A percentile compares a stretch with the other conserved stretches of the same genome.
Evolutionary conservation across 2,797 vertebrate species (phyloP).

Genomic region (Apogon talboti): DNA sequence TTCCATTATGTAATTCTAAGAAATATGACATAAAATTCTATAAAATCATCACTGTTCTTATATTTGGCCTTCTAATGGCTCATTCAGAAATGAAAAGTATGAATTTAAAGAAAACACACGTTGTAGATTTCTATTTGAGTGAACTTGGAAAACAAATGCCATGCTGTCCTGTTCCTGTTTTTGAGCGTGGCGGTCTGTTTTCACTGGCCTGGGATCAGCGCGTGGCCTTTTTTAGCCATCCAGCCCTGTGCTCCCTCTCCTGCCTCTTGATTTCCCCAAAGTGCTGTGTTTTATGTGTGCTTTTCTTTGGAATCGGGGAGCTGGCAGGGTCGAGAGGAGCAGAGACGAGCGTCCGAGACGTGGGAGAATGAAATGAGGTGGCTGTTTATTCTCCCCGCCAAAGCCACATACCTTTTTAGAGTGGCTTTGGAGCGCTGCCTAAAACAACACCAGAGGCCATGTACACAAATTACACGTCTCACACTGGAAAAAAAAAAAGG

Average conservation of each 20-base stretch:
- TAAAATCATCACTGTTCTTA: too few relatives aligned
- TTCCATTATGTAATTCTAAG: too few relatives aligned
- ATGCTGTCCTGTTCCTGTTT: constrained; percentile 31
- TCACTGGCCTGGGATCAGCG: constrained; percentile 26
- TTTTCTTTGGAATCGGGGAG: constrained; percentile 68
- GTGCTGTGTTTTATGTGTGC: constrained; percentile 74
- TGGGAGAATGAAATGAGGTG: constrained; percentile 78
- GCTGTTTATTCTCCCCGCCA: constrained; percentile 78
- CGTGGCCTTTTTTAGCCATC: constrained; percentile 65
- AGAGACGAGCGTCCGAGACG: constrained; percentile 68
- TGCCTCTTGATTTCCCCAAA: constrained; percentile 74
- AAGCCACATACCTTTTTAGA: constrained; percentile 81
- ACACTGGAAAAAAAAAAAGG: constrained; percentile 29
- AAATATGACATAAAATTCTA: too few relatives aligned
- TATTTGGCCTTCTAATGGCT: too few relatives aligned
- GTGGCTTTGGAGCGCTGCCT: constrained; percentile 79
- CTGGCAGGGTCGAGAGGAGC: constrained; percentile 67
- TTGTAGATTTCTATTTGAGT: background rate
- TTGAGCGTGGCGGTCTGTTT: constrained; percentile 24
- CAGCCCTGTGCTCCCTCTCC: constrained; percentile 36
- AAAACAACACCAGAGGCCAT: constrained; percentile 76
- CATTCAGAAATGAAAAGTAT: background rate
- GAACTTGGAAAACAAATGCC: constrained; percentile 11
- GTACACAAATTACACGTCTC: constrained; percentile 73
- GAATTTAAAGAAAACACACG: background rate